Evolutionary conservation across 2,888 invertebrate genomes (phyloP).

Genomic region (Macrophya alboannulata): DNA sequence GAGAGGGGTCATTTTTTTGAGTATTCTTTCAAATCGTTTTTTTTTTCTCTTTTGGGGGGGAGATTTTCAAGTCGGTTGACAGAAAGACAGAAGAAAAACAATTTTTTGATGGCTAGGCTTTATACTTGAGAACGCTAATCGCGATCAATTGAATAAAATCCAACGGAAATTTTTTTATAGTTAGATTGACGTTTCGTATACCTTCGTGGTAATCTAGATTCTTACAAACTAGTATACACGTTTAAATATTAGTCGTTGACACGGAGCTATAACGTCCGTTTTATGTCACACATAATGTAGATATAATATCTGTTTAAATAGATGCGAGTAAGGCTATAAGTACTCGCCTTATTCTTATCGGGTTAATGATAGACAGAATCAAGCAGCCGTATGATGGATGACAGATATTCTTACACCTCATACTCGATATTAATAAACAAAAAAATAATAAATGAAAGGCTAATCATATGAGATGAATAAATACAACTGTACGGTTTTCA

Average conservation of each 20-base stretch:
- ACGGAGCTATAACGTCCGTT: not conserved
- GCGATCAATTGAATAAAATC: too few species aligned
- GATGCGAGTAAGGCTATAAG: not conserved
- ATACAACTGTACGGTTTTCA: not conserved
- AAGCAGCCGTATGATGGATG: conserved; percentile 20
- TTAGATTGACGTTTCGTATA: not conserved
- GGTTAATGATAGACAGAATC: conserved; percentile 26
- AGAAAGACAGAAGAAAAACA: too few species aligned
- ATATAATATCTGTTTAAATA: conserved; percentile 12
- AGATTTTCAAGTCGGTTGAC: too few species aligned
- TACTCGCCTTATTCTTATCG: conserved; percentile 8
- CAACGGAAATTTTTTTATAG: too few species aligned
- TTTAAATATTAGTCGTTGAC: conserved; percentile 20
- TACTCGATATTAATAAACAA: not conserved
- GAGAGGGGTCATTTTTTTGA: not conserved
- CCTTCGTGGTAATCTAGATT: conserved; percentile 22
- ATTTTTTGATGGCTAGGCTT: too few species aligned
- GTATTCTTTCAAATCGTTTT: not conserved
- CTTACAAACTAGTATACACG: not conserved
- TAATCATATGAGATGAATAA: not conserved
- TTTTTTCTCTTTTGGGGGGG: too few species aligned
- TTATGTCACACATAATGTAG: not conserved
- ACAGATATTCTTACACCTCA: not conserved
- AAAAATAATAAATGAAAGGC: not conserved
- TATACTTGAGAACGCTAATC: too few species aligned